Evolutionary conservation across 2,113 vertebrate genomes (phyloP).

Genomic region (Rhegmatorhina hoffmannsi): DNA sequence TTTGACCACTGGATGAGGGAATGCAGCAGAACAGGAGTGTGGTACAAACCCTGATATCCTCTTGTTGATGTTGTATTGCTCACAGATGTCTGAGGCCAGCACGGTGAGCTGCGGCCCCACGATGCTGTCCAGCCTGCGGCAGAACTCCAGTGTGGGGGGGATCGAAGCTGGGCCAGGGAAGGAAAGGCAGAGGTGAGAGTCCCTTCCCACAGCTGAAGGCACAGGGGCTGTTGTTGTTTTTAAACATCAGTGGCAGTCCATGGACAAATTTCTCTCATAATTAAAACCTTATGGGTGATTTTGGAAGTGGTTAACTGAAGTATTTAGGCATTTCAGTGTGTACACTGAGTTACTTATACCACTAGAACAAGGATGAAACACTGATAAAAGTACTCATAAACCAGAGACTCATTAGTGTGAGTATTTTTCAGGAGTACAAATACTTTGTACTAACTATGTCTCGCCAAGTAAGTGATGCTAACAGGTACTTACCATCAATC

Average conservation of each 20-base stretch:
- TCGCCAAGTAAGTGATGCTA: neutral
- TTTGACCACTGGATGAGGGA: neutral
- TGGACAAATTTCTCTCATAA: neutral
- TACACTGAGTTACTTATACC: neutral
- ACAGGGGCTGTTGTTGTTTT: neutral
- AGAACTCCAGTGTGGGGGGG: slow-evolving; percentile 90
- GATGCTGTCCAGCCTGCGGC: slow-evolving; percentile 89
- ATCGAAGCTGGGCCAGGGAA: slow-evolving; percentile 77
- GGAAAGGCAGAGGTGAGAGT: slow-evolving; percentile 6
- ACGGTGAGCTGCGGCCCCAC: slow-evolving; percentile 97
- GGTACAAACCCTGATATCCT: slow-evolving; percentile 90
- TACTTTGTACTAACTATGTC: neutral
- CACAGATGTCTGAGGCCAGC: slow-evolving; percentile 96
- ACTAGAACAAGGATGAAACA: neutral
- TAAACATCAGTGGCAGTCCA: neutral
- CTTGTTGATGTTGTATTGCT: slow-evolving; percentile 96
- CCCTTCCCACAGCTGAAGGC: neutral
- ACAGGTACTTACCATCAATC: slow-evolving; percentile 87
- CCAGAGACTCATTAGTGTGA: neutral
- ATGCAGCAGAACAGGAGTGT: neutral
- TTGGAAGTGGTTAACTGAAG: neutral
- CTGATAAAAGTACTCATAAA: neutral
- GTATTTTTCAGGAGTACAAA: neutral
- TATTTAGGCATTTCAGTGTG: neutral
- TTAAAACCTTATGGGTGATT: neutral